Evolutionary conservation across 2,888 invertebrate genomes (phyloP), one percentile per base, ranked within the genome.

Genomic region (Drosophila affinis): DNA sequence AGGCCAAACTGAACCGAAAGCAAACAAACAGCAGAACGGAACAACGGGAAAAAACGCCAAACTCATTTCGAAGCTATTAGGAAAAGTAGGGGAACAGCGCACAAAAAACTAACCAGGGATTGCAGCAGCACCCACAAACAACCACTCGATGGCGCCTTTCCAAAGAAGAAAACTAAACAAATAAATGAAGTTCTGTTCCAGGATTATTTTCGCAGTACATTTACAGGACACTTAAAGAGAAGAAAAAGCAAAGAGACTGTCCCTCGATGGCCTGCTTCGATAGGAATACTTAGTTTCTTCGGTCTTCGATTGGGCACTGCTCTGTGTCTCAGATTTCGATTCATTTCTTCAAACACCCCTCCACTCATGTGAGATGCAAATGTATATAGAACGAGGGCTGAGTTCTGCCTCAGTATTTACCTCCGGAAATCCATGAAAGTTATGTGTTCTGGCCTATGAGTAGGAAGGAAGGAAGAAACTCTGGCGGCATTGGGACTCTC

Each of bases 61-160:
- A 84, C 84, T 84, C 83, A 84, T 84, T 82, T 86, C 78, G 77
- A 85, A 84, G 84, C 88, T 86, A 88, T 85, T 87, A 85, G 80
- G 56, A 44, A 32, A 51, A 67, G 65, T 27, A 69, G 39, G 14
- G 39, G 0, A 39, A 39, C 6, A 10, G 9, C 29, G 29, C 7
- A 76, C 70, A 62, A 65, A 64, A 85, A 72, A 60, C 52, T 17
- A 49, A 34, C 27, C n/a, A 9, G 9, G 29, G 9, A 9, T 39
- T 58, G 21, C 53, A 57, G 27, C 58, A 58, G n/a, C 48, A 49
- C 4, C n/a, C 47, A 57, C 32, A 39, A 53, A 46, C 18, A 57
- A 39, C 46, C 52, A 18, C 34, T 32, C n/a, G 7, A 21, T 14
- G 39, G 39, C 39, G 39, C 39, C 3, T 7, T 1, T 6, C 24